A percentile compares a stretch with the other conserved stretches of the same genome.
Conservation (phyloP, 2,888 invertebrate genomes). For the Crocallis elinguaria region DNA sequence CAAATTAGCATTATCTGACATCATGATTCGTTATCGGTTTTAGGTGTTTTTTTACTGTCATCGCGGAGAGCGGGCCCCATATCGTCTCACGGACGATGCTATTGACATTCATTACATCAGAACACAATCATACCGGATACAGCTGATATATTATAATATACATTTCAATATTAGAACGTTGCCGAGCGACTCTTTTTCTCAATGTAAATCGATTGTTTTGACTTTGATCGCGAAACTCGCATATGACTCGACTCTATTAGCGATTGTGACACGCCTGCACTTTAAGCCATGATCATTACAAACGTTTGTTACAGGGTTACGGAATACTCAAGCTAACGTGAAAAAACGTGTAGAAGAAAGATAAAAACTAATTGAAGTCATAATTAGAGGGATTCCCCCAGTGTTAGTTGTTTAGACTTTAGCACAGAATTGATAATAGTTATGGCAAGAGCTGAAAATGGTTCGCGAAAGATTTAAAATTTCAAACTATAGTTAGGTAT, state of each 20-base stretch:
- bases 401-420: conserved; percentile 7
- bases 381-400: conserved; percentile 31
- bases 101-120: conserved; percentile 63
- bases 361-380: conserved; percentile 31
- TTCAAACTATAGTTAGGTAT: too few relatives aligned
- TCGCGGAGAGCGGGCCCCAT: conserved; percentile 44
- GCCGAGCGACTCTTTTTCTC: conserved; percentile 51
- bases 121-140: conserved; percentile 70
- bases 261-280: conserved; percentile 19
- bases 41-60: conserved; percentile 32
- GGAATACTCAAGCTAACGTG: neutral
- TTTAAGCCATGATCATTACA: conserved; percentile 4
- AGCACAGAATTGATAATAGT: too few relatives aligned
- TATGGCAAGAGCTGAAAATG: too few relatives aligned
- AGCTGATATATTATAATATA: conserved; percentile 52
- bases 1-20: conserved; percentile 29
- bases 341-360: conserved; percentile 14
- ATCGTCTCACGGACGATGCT: conserved; percentile 39
- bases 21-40: conserved; percentile 18
- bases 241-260: conserved; percentile 10
- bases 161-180: conserved; percentile 66
- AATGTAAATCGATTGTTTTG: conserved; percentile 32
- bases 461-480: too few relatives aligned
- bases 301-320: conserved; percentile 16
- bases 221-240: conserved; percentile 14